A percentile compares a stretch with the other conserved stretches of the same genome.
These are phyloP conservation scores for Megaustenia siamemsis DNA, from an alignment of 2,888 invertebrate species.

Conservation along the genomic window DNA sequence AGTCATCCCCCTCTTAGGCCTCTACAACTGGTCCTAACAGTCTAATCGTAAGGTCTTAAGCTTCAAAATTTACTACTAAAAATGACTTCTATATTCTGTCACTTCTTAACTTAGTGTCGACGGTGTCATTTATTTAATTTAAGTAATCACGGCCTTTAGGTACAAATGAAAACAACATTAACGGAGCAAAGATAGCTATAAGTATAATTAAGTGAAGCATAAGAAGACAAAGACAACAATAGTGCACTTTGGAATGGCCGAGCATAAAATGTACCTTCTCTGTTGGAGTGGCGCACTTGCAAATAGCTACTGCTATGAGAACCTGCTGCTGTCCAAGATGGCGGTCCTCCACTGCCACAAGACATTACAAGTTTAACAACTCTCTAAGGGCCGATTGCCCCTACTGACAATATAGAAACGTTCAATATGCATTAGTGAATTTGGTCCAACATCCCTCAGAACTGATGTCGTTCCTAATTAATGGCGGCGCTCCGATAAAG, in stretches of 20 bases:
- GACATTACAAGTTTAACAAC: slow-evolving; percentile 62
- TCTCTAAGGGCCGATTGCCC: slow-evolving; percentile 48
- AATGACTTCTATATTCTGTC: too few species aligned
- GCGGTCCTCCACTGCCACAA: slow-evolving; percentile 70
- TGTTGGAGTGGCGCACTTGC: slow-evolving; percentile 57
- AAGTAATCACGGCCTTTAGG: too few species aligned
- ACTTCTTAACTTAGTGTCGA: too few species aligned
- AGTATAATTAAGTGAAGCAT: too few species aligned
- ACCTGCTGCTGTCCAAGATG: slow-evolving; percentile 67
- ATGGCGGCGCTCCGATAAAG: slow-evolving; percentile 43
- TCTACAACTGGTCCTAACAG: too few species aligned
- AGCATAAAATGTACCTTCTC: slow-evolving; percentile 54
- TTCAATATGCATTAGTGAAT: slow-evolving; percentile 49
- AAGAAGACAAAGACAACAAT: not conserved
- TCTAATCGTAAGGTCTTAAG: too few species aligned
- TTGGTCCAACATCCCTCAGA: slow-evolving; percentile 33
- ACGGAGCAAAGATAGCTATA: too few species aligned
- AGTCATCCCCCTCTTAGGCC: too few species aligned
- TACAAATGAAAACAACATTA: too few species aligned
- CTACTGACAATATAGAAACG: slow-evolving; percentile 44
- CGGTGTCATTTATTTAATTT: too few species aligned
- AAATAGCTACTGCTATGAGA: slow-evolving; percentile 48
- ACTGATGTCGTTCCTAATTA: slow-evolving; percentile 7
- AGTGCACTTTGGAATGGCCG: not conserved
- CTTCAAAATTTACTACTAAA: too few species aligned